Percentiles rank a stretch among this genome's conserved stretches.
Evolutionary conservation across 2,888 invertebrate genomes (phyloP).

Genomic region (Hylaea fasciaria): DNA sequence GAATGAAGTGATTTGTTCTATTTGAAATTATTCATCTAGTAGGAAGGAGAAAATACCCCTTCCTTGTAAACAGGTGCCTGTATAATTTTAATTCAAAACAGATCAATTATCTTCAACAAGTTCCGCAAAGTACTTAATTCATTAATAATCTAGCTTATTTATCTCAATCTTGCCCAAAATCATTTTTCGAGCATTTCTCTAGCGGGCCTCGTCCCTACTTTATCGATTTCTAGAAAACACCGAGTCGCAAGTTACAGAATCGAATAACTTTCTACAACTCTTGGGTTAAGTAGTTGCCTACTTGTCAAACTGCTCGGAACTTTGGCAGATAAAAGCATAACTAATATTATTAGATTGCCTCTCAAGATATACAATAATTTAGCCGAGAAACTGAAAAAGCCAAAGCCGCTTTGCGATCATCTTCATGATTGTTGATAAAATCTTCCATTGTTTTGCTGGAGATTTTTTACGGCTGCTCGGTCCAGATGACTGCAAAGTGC

Average conservation of each 20-base stretch:
- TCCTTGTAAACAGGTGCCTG: too few relatives aligned
- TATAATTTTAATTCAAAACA: too few relatives aligned
- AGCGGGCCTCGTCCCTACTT: constrained; percentile 26
- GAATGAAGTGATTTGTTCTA: too few relatives aligned
- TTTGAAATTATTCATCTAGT: too few relatives aligned
- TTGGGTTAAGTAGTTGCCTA: constrained; percentile 49
- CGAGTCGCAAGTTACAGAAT: constrained; percentile 52
- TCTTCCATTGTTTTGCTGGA: constrained; percentile 14
- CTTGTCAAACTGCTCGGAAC: constrained; percentile 46
- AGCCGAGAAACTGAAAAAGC: constrained; percentile 5
- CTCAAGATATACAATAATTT: constrained; percentile 14
- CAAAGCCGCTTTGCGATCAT: constrained; percentile 3
- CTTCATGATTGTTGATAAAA: constrained; percentile 21
- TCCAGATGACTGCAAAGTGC: too few relatives aligned
- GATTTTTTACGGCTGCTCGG: constrained; percentile 1
- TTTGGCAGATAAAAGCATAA: constrained; percentile 35
- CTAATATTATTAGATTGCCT: constrained; percentile 24
- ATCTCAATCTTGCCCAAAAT: too few relatives aligned
- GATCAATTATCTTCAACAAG: too few relatives aligned
- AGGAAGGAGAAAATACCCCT: too few relatives aligned
- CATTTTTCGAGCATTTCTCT: not conserved
- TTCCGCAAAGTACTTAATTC: too few relatives aligned
- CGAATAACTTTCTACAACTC: constrained; percentile 53
- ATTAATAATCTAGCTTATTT: too few relatives aligned
- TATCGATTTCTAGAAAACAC: constrained; percentile 60